phyloP scores from a whole-genome alignment of 35 echinoderm and acorn worm genomes.

The Acanthaster planci region DNA sequence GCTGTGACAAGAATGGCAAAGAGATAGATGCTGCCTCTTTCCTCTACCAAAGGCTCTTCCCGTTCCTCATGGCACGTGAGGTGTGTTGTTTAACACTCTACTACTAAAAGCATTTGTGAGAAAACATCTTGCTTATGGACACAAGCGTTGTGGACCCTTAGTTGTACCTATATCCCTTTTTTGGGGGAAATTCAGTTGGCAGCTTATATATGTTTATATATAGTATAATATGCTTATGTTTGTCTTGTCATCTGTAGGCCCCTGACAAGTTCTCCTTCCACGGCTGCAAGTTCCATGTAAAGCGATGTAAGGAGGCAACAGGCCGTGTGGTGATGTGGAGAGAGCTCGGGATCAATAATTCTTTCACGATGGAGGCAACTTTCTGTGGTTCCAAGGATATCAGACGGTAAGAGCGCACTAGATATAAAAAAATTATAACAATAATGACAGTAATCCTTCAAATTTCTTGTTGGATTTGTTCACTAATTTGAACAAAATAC shows the following conservation, averaged over 20 bases:
- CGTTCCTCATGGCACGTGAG: conserved; percentile 86
- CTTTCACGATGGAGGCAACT: conserved; percentile 97
- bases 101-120: too few species aligned
- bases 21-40: conserved; percentile 84
- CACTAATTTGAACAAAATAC: background rate
- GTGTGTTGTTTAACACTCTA: conserved; percentile 33
- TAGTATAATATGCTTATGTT: too few species aligned
- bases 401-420: conserved; percentile 52
- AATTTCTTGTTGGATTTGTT: background rate
- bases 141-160: too few species aligned
- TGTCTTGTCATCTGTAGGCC: conserved; percentile 41
- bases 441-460: too few species aligned
- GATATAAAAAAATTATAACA: background rate
- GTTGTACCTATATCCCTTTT: too few species aligned
- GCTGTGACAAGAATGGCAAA: conserved; percentile 85
- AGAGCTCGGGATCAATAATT: conserved; percentile 87
- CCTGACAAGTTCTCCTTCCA: conserved; percentile 97
- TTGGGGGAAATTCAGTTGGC: too few species aligned
- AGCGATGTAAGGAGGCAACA: conserved; percentile 87
- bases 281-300: conserved; percentile 91
- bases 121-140: too few species aligned
- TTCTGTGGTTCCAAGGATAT: conserved; percentile 96
- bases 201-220: too few species aligned
- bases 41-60: conserved; percentile 86
- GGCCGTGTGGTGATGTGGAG: conserved; percentile 97